A percentile compares a stretch with the other conserved stretches of the same genome.
phyloP scores from a whole-genome alignment of 2,888 invertebrate species.

The Taphrorychus bicolor region DNA sequence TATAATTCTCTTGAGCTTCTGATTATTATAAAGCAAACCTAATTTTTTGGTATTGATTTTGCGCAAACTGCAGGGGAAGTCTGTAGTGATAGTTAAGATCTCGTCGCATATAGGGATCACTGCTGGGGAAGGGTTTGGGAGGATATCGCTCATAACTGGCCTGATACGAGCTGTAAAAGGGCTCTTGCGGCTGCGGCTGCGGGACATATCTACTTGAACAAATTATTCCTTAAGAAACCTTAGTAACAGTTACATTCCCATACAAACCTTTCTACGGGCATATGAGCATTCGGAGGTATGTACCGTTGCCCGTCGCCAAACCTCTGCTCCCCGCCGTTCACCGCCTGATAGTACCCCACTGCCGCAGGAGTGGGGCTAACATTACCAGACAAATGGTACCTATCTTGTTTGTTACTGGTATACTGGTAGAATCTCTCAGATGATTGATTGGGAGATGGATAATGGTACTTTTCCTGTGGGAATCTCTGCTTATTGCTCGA shows the following conservation, averaged over 20 bases:
- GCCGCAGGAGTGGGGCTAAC: constrained; percentile 22
- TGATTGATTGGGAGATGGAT: constrained; percentile 38
- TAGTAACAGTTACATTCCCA: neutral
- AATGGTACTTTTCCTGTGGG: constrained; percentile 41
- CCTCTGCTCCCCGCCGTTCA: constrained; percentile 45
- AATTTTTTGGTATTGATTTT: constrained; percentile 58
- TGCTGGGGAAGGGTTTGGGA: constrained; percentile 51
- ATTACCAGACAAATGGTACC: constrained; percentile 36
- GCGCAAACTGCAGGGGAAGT: constrained; percentile 61
- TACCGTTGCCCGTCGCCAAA: constrained; percentile 62
- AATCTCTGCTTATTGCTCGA: constrained; percentile 28
- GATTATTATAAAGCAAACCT: constrained; percentile 43
- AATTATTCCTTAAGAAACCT: neutral
- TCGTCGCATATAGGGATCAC: constrained; percentile 67
- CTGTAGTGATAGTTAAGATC: constrained; percentile 67
- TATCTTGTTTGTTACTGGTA: constrained; percentile 37
- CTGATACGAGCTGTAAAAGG: constrained; percentile 62
- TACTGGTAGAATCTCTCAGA: constrained; percentile 36
- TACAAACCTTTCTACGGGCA: constrained; percentile 72
- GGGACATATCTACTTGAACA: constrained; percentile 67
- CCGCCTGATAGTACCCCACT: constrained; percentile 42
- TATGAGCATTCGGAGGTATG: constrained; percentile 73
- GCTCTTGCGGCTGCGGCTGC: constrained; percentile 64
- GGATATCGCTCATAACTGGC: constrained; percentile 52
- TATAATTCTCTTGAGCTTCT: neutral